Evolutionary conservation across 2,888 invertebrate genomes (phyloP).

Genomic region (Himalopsyche japonica): DNA sequence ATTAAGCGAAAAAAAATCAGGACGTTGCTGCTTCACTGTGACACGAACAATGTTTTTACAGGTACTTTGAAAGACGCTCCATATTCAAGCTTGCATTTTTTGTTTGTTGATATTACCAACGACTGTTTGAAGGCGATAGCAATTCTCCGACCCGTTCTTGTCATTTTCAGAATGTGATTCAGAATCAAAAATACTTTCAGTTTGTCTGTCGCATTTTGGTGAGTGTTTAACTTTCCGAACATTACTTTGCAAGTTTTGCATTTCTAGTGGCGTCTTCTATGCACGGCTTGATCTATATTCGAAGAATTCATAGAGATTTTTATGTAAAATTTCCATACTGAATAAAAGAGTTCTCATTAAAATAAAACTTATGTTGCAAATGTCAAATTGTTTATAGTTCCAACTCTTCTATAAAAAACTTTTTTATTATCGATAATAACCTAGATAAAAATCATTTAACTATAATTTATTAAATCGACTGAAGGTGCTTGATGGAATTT

Average conservation of each 20-base stretch:
- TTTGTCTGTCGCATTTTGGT: not conserved
- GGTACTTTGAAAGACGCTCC: too few relatives aligned
- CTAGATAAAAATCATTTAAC: too few relatives aligned
- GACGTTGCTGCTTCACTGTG: too few relatives aligned
- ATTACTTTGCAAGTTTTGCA: not conserved
- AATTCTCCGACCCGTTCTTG: not conserved
- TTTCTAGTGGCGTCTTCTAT: not conserved
- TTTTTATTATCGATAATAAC: too few relatives aligned
- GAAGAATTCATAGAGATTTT: not conserved
- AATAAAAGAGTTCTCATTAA: not conserved
- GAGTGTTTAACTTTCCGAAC: not conserved
- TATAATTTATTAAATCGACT: too few relatives aligned
- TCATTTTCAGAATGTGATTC: not conserved
- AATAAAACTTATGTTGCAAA: not conserved
- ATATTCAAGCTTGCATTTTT: too few relatives aligned
- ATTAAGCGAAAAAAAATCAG: too few relatives aligned
- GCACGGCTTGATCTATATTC: not conserved
- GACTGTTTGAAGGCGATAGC: not conserved
- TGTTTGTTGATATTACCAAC: not conserved
- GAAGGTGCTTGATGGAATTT: too few relatives aligned
- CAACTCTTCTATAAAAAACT: too few relatives aligned
- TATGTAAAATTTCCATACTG: not conserved
- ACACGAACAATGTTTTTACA: too few relatives aligned
- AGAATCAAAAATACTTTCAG: not conserved
- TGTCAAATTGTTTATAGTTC: too few relatives aligned